These are phyloP conservation scores for Pitangus sulphuratus DNA, from an alignment of 2,797 vertebrate species.

Conservation along the genomic window DNA sequence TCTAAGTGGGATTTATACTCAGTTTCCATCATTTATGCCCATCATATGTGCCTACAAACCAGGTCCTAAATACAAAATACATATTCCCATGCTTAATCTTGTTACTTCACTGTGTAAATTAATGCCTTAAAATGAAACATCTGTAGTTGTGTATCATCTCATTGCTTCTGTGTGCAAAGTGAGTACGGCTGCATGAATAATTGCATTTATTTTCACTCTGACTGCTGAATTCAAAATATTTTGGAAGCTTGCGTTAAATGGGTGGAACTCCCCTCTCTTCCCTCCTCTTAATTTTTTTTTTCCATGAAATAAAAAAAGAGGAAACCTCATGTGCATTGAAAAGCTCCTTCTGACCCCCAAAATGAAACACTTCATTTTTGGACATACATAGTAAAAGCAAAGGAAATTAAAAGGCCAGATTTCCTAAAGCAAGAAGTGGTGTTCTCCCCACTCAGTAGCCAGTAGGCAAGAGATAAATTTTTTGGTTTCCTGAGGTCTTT, in stretches of 20 bases:
- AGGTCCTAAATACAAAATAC: not conserved
- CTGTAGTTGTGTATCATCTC: not conserved
- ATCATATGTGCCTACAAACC: not conserved
- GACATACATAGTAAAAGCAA: not conserved
- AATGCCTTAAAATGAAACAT: not conserved
- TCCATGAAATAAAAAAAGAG: not conserved
- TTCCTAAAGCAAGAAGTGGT: not conserved
- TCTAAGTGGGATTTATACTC: not conserved
- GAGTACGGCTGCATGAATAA: not conserved
- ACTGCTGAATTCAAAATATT: not conserved
- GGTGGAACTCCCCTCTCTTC: not conserved
- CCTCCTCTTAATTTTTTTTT: not conserved
- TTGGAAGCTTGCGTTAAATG: not conserved
- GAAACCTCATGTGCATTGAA: not conserved
- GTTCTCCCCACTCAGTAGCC: not conserved
- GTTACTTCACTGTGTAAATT: not conserved
- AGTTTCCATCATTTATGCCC: not conserved
- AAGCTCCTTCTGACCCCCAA: not conserved
- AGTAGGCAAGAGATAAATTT: not conserved
- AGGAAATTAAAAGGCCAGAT: conserved; percentile 36
- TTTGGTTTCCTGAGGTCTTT: not conserved
- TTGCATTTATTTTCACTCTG: not conserved
- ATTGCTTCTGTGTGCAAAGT: not conserved
- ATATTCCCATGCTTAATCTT: not conserved
- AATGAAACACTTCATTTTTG: conserved; percentile 44